phyloP scores from a whole-genome alignment of 1,140 invertebrate genomes.

The Euglossa dilemma region DNA sequence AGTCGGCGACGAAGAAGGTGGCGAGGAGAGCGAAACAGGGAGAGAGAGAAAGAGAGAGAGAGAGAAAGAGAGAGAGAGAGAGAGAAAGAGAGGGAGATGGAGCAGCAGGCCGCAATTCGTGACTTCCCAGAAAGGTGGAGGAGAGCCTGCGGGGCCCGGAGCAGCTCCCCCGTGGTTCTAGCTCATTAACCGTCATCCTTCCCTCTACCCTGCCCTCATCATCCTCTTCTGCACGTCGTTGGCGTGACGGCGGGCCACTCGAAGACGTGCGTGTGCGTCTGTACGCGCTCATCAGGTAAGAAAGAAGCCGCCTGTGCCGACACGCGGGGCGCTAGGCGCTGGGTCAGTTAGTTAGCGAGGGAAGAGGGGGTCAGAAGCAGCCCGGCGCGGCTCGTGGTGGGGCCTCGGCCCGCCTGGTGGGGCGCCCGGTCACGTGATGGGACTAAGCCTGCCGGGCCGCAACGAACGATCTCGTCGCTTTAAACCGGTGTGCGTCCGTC shows the following conservation, averaged over 20 bases:
- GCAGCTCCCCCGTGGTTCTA: constrained; percentile 77
- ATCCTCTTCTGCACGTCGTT: constrained; percentile 69
- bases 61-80: background rate
- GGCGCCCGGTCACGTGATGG: constrained; percentile 36
- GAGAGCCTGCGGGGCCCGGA: constrained; percentile 46
- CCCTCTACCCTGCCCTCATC: constrained; percentile 58
- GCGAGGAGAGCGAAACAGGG: too few relatives aligned
- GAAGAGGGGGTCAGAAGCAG: constrained; percentile 56
- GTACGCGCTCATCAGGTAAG: constrained; percentile 79
- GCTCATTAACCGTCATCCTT: constrained; percentile 80
- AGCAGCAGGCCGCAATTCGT: constrained; percentile 66
- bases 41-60: background rate
- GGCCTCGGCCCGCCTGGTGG: constrained; percentile 48
- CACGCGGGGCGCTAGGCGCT: constrained; percentile 81
- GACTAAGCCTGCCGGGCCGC: constrained; percentile 36
- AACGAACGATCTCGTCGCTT: constrained; percentile 68
- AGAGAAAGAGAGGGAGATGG: background rate
- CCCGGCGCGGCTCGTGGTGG: constrained; percentile 37
- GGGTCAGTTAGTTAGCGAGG: constrained; percentile 77
- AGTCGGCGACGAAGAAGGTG: too few relatives aligned
- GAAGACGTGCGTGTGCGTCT: constrained; percentile 61
- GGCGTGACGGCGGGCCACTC: constrained; percentile 62
- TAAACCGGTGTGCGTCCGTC: constrained; percentile 71
- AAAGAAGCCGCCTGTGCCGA: constrained; percentile 82
- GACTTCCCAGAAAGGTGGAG: constrained; percentile 75